Evolutionary conservation across 2,888 invertebrate species (phyloP), one percentile per base, ranked within the genome.

Genomic region (Melipona bicolor): DNA sequence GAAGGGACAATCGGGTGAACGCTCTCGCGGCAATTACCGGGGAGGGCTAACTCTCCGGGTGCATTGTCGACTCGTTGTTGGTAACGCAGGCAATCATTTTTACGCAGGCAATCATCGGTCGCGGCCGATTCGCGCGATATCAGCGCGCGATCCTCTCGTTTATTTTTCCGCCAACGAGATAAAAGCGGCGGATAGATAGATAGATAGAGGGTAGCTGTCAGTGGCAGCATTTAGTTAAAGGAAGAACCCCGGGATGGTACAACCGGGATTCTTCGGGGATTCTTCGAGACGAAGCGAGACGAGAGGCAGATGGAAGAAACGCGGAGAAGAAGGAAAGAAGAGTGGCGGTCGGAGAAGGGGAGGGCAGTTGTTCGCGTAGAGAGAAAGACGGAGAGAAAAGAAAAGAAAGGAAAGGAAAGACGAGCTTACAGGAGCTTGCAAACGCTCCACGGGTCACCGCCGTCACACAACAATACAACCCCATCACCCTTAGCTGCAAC

Each of bases 381-480:
- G 77, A 68, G 74, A 62, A 69, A 77, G 70, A 77, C 54, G 72
- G 65, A 27, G 72, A 71, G 79, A 70, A 49, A n/a, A n/a, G n/a
- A n/a, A 24, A 59, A 73, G 81, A 76, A 74, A 69, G 77, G 77
- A 77, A 81, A 77, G 77, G 83, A 77, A 81, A 64, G 67, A 81
- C 65, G 81, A 90, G 89, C 89, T 90, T 87, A 85, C 90, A 90
- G 88, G 89, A 90, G 89, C 88, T 90, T 83, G 89, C 87, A 88
- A 92, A 90, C 89, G 91, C 86, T 91, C 90, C 88, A 90, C 90
- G 91, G 92, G 92, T 92, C 92, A 93, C 91, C 89, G 90, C 86
- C 91, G 89, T 91, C 90, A 87, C 88, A 88, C 91, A 91, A 93
- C 92, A 93, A 92, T 92, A 91, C 92, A 90, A 90, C 90, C 86